These are phyloP conservation scores for Lathamus discolor DNA, from an alignment of 2,113 vertebrate genomes.

Conservation along the genomic window DNA sequence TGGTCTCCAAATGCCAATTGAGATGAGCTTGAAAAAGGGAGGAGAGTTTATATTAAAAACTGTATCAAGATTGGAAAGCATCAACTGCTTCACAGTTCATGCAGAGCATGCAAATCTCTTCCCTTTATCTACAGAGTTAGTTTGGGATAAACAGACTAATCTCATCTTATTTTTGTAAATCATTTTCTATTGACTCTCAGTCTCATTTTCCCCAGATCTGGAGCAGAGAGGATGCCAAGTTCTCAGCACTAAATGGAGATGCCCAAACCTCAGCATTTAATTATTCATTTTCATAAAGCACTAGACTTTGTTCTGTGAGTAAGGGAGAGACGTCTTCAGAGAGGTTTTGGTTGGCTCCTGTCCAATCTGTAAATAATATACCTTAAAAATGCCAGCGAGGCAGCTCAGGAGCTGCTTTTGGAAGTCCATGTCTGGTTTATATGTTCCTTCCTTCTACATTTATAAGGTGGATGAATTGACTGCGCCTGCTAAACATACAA, in stretches of 20 bases:
- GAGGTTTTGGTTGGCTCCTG: neutral
- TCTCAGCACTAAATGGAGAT: conserved; percentile 7
- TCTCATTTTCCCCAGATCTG: neutral
- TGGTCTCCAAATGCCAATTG: neutral
- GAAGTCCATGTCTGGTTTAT: neutral
- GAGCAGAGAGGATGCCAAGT: neutral
- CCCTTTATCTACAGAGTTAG: neutral
- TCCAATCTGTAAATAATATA: neutral
- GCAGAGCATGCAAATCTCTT: neutral
- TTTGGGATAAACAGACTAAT: neutral
- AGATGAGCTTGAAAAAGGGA: neutral
- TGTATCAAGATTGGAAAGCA: neutral
- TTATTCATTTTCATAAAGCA: conserved; percentile 19
- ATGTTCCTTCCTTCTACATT: neutral
- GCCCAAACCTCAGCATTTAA: conserved; percentile 28
- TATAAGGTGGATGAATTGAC: neutral
- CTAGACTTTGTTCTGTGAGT: neutral
- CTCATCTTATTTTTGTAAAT: neutral
- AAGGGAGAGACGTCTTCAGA: neutral
- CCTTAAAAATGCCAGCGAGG: neutral
- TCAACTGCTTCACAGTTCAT: neutral
- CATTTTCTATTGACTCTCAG: neutral
- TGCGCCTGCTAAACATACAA: neutral
- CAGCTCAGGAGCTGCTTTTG: neutral
- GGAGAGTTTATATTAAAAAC: neutral